Conservation (phyloP, 2,113 vertebrate genomes). For the Channa maculata region DNA sequence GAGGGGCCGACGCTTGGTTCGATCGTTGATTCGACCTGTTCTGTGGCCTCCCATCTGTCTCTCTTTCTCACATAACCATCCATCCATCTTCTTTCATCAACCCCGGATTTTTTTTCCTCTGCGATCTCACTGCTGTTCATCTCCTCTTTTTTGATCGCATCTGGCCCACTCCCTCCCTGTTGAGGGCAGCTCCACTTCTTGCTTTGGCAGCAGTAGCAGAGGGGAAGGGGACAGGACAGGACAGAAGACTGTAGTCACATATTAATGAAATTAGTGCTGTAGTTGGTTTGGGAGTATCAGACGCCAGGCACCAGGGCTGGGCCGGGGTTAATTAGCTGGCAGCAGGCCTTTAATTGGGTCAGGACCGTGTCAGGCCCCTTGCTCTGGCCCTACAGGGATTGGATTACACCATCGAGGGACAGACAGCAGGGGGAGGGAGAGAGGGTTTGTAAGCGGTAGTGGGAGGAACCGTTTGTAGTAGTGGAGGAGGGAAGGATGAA, state of each 20-base stretch:
- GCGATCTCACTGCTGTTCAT: slow-evolving; percentile 20
- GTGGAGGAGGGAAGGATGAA: slow-evolving; percentile 31
- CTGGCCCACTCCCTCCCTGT: slow-evolving; percentile 20
- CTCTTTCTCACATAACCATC: slow-evolving; percentile 79
- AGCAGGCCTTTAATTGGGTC: slow-evolving; percentile 83
- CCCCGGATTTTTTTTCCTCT: slow-evolving; percentile 8
- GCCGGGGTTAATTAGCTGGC: slow-evolving; percentile 82
- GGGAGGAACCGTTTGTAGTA: slow-evolving; percentile 26
- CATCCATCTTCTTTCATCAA: slow-evolving; percentile 74
- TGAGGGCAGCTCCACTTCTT: slow-evolving; percentile 9
- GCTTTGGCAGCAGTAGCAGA: slow-evolving; percentile 30
- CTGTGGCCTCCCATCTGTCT: slow-evolving; percentile 79
- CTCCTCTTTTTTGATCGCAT: slow-evolving; percentile 34
- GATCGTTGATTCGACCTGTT: slow-evolving; percentile 70
- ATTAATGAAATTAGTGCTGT: slow-evolving; percentile 81
- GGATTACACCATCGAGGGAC: slow-evolving; percentile 78
- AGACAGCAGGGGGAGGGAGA: slow-evolving; percentile 61
- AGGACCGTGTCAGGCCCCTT: slow-evolving; percentile 80
- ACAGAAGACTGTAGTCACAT: slow-evolving; percentile 46
- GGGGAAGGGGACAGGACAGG: slow-evolving; percentile 46
- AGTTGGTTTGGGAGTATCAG: slow-evolving; percentile 77
- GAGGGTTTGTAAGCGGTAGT: slow-evolving; percentile 14
- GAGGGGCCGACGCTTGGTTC: slow-evolving; percentile 65
- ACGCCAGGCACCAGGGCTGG: slow-evolving; percentile 74
- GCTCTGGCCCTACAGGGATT: slow-evolving; percentile 82